These are phyloP conservation scores for Sisyra nigra DNA, from an alignment of 2,888 invertebrate species.

Conservation along the genomic window DNA sequence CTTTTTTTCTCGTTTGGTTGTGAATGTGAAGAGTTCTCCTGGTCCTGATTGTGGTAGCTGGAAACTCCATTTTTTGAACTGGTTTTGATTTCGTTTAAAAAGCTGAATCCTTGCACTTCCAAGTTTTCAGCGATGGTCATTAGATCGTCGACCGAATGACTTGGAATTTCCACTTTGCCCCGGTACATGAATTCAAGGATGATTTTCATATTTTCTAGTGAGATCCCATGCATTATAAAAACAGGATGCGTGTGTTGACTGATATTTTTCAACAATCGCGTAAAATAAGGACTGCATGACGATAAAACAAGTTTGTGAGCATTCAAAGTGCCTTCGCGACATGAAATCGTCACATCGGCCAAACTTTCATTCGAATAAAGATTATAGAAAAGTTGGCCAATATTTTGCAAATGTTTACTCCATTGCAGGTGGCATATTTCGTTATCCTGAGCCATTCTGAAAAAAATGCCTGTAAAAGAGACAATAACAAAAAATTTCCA, in stretches of 20 bases:
- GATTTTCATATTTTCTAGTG: not conserved
- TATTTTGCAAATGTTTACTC: constrained; percentile 18
- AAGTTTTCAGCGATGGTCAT: constrained; percentile 3
- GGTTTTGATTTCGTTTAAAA: not conserved
- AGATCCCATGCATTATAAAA: constrained; percentile 21
- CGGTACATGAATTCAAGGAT: constrained; percentile 8
- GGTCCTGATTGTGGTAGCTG: too few species aligned
- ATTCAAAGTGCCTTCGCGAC: constrained; percentile 16
- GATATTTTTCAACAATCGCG: constrained; percentile 22
- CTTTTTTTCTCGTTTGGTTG: too few species aligned
- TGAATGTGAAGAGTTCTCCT: too few species aligned
- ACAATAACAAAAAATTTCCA: not conserved
- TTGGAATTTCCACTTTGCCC: constrained; percentile 4
- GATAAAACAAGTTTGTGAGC: constrained; percentile 21
- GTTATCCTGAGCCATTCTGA: constrained; percentile 2
- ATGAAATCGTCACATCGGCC: constrained; percentile 18
- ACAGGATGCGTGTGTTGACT: constrained; percentile 25
- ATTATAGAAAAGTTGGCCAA: constrained; percentile 17
- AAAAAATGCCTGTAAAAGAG: not conserved
- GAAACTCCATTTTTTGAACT: not conserved
- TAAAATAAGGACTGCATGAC: constrained; percentile 24
- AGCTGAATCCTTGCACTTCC: constrained; percentile 6
- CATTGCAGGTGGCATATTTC: constrained; percentile 17
- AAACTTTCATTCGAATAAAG: constrained; percentile 16
- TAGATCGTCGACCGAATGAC: not conserved